Base-by-base conservation (phyloP, 2,113 vertebrate genomes). In the Melanotaenia duboulayi region DNA sequence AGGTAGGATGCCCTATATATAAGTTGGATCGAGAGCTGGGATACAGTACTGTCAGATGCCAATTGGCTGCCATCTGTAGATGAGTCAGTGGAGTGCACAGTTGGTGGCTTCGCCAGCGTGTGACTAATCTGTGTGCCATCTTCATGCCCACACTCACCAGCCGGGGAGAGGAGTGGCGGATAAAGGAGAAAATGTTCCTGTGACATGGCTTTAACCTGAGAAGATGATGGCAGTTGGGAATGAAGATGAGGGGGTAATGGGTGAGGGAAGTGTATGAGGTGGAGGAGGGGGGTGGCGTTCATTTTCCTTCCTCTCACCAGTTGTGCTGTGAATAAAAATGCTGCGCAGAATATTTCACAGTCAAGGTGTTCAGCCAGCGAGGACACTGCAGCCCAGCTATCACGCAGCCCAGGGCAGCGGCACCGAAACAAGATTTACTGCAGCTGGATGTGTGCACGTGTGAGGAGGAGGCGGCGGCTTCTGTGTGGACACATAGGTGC, bases 91-190 rank as follows among this genome's bases (percentile, higher is more conserved):
- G 80, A 78, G 82, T 68, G 77, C 64, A 24, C 86, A 72, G 86
- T 77, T 60, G 56, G 72, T 48, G 72, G 65, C 25, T 60, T 74
- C 58, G 66, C 83, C 84, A 84, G 84, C 69, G 16, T 87, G 90
- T 88, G 90, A 91, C 86, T 90, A 83, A 90, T 90, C 85, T 86
- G 63, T 74, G 86, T 90, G 89, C 91, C 86, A 91, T 89, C 90
- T 84, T 71, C 19, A 16, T 82, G 89, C 91, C 87, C 88, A 90
- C 89, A 83, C 84, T 86, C 79, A 75, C 60, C 80, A 83, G 84
- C 85, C 73, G 65, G 76, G 65, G 50, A 69, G 24, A 39, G 73
- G 60, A 71, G 59, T 5, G 12, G 16, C 5, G 4, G 52, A 76
- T 67, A 61, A 69, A 76, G 66, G 75, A 87, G 81, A 85, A 71